These are phyloP conservation scores for Blastobasis adustella DNA, from an alignment of 2,888 invertebrate species.

Conservation along the genomic window DNA sequence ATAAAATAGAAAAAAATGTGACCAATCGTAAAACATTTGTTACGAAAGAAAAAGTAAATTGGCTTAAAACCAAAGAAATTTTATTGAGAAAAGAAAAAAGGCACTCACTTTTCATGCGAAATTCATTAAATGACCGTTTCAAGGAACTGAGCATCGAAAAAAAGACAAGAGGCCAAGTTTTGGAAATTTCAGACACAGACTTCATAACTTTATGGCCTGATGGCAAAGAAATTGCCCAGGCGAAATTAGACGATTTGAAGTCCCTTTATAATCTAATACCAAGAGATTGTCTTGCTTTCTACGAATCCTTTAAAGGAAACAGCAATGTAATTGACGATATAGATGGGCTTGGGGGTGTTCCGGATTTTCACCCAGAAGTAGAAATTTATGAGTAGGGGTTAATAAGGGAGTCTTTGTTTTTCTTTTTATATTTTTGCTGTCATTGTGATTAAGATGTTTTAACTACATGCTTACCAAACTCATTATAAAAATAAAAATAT, in stretches of 20 bases:
- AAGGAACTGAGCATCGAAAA: constrained; percentile 1
- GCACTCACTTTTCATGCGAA: constrained; percentile 1
- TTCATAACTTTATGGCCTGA: constrained; percentile 14
- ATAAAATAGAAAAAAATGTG: constrained; percentile 2
- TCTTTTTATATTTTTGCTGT: too few species aligned
- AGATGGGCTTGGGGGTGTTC: constrained; percentile 6
- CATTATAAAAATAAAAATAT: too few species aligned
- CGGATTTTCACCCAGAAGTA: not conserved
- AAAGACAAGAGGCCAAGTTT: constrained; percentile 1
- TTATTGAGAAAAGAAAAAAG: not conserved
- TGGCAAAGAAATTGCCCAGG: constrained; percentile 14
- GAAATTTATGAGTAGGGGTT: too few species aligned
- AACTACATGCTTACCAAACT: too few species aligned
- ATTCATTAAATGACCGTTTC: not conserved
- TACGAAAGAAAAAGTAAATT: not conserved
- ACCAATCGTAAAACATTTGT: constrained; percentile 1
- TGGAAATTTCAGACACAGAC: constrained; percentile 3
- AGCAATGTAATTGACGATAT: constrained; percentile 7
- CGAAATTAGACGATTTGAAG: constrained; percentile 13
- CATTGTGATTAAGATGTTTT: too few species aligned
- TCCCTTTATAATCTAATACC: constrained; percentile 12
- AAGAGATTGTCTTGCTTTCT: constrained; percentile 9
- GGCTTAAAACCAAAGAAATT: constrained; percentile 5
- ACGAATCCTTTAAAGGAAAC: constrained; percentile 5
- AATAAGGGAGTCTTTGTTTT: too few species aligned